phyloP scores from a whole-genome alignment of 64 coral and sea anemone genomes.

The Stichodactyla mertensii region DNA sequence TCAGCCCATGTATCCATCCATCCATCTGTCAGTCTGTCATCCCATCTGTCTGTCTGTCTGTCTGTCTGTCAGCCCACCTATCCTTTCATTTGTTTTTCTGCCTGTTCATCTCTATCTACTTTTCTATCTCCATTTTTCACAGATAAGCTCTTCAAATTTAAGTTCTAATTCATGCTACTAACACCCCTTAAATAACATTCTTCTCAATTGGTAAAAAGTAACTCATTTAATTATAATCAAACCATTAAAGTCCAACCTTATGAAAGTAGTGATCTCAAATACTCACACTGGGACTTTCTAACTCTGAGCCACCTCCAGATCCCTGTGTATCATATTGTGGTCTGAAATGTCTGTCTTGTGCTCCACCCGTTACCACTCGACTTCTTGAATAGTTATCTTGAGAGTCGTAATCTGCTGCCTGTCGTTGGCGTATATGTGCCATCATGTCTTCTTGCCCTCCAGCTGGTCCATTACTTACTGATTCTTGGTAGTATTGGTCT shows the following conservation, averaged over 20 bases:
- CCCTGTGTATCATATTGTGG: slow-evolving; percentile 20
- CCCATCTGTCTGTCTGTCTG: not conserved
- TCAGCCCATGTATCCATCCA: no score
- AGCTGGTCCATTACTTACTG: slow-evolving; percentile 9
- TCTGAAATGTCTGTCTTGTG: slow-evolving; percentile 17
- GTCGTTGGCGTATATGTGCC: not conserved
- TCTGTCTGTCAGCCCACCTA: not conserved
- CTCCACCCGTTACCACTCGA: not conserved
- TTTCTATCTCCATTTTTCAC: no score
- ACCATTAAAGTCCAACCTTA: not conserved
- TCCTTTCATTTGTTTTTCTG: not conserved
- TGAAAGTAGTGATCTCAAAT: not conserved
- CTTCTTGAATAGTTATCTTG: slow-evolving; percentile 23
- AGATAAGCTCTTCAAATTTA: no score
- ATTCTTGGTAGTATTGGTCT: slow-evolving; percentile 10
- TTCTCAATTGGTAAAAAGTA: no score
- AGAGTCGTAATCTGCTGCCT: not conserved
- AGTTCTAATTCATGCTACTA: no score
- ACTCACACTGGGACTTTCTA: slow-evolving; percentile 54
- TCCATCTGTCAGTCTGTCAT: no score
- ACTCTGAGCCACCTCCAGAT: slow-evolving; percentile 3
- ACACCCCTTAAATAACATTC: no score
- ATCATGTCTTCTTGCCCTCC: not conserved
- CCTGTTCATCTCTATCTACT: not conserved
- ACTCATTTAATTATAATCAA: no score